Conservation (phyloP, 2,113 vertebrate genomes). For the Plecturocebus donacophilus region DNA sequence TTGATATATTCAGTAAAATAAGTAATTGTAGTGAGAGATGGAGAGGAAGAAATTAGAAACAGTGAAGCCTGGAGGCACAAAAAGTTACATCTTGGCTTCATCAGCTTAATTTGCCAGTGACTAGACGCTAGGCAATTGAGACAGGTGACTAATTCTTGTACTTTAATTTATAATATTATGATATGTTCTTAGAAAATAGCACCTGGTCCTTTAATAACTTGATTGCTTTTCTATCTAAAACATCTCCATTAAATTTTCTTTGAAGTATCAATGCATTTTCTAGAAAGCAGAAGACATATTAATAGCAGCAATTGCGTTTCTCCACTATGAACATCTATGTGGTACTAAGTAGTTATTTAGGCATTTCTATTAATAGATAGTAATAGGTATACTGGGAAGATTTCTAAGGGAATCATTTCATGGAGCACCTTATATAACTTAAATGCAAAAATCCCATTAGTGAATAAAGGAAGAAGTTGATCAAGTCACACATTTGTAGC, state of each 20-base stretch:
- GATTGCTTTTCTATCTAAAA: conserved; percentile 41
- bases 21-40: neutral
- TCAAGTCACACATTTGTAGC: neutral
- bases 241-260: neutral
- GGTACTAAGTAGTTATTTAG: neutral
- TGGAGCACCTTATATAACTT: neutral
- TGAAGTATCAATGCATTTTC: conserved; percentile 1
- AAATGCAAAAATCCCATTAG: neutral
- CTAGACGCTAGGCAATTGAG: neutral
- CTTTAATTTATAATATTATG: conserved; percentile 49
- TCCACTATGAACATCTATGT: neutral
- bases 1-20: neutral
- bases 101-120: neutral
- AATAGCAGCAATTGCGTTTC: conserved; percentile 6
- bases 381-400: neutral
- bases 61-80: neutral
- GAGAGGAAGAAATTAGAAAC: neutral
- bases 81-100: neutral
- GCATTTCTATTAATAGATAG: conserved; percentile 28
- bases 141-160: conserved; percentile 42
- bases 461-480: neutral
- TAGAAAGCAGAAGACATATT: conserved; percentile 44
- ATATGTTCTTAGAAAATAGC: conserved; percentile 14
- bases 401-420: neutral
- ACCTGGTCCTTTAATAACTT: conserved; percentile 49